A percentile compares a stretch with the other conserved stretches of the same genome.
Conservation (phyloP, 2,113 vertebrate genomes). For the Aspidoscelis tigris region DNA sequence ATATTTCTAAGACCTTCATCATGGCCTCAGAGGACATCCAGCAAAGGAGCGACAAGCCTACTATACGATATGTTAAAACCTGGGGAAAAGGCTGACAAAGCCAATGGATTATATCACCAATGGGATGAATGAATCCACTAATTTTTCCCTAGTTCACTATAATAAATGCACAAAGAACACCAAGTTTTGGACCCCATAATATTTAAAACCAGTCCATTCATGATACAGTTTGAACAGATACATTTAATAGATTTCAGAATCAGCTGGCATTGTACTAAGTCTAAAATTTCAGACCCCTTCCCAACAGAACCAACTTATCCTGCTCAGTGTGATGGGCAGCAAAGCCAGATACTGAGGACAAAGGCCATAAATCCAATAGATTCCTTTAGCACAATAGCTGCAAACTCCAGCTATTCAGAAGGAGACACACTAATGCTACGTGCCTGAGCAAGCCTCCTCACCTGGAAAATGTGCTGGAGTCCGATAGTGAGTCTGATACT, state of each 20-base stretch:
- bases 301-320: neutral
- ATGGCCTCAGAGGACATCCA: neutral
- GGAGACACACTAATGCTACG: neutral
- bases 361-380: neutral
- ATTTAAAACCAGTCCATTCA: neutral
- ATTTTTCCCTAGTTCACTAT: neutral
- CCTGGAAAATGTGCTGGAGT: slow-evolving; percentile 36
- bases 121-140: too few relatives aligned
- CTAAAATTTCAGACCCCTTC: neutral
- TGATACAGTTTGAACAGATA: too few relatives aligned
- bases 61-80: neutral
- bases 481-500: neutral
- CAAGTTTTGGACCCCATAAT: neutral
- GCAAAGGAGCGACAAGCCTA: neutral
- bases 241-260: neutral
- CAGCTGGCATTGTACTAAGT: neutral
- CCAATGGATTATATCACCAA: too few relatives aligned
- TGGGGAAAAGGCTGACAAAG: too few relatives aligned
- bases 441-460: slow-evolving; percentile 20
- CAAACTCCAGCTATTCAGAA: neutral
- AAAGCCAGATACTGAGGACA: neutral
- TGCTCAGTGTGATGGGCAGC: too few relatives aligned
- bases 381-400: neutral
- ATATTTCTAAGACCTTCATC: neutral
- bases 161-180: neutral